phyloP scores from a whole-genome alignment of 2,888 invertebrate species.

The Laspeyria flexula region DNA sequence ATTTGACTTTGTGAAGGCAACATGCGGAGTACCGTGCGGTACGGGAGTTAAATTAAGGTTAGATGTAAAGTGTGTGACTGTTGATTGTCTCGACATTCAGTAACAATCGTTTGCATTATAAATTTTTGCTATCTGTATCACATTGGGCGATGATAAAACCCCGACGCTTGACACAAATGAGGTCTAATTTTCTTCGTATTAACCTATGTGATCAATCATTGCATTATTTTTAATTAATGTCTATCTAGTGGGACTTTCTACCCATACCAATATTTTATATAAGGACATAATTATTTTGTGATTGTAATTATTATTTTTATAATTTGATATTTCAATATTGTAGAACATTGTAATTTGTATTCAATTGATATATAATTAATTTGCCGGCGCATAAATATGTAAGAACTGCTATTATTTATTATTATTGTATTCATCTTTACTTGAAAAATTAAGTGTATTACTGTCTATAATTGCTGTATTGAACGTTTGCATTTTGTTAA shows the following conservation, averaged over 20 bases:
- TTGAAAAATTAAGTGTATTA: slow-evolving; percentile 54
- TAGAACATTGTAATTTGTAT: slow-evolving; percentile 67
- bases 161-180: slow-evolving; percentile 55
- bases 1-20: slow-evolving; percentile 47
- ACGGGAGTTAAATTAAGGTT: slow-evolving; percentile 67
- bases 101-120: slow-evolving; percentile 54
- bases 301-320: slow-evolving; percentile 58
- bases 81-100: slow-evolving; percentile 72
- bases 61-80: slow-evolving; percentile 76
- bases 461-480: slow-evolving; percentile 56
- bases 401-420: slow-evolving; percentile 74
- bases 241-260: slow-evolving; percentile 39
- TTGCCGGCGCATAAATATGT: slow-evolving; percentile 57
- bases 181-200: slow-evolving; percentile 47
- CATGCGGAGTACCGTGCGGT: slow-evolving; percentile 69
- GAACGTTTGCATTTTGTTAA: slow-evolving; percentile 77
- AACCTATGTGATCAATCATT: slow-evolving; percentile 40
- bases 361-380: slow-evolving; percentile 59
- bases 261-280: slow-evolving; percentile 58
- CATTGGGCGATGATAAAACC: slow-evolving; percentile 67
- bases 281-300: slow-evolving; percentile 63
- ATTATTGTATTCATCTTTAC: slow-evolving; percentile 73
- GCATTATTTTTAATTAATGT: slow-evolving; percentile 34
- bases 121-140: slow-evolving; percentile 59
- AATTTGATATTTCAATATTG: slow-evolving; percentile 64